phyloP scores from a whole-genome alignment of 2,113 vertebrate genomes.

The Chroicocephalus ridibundus region DNA sequence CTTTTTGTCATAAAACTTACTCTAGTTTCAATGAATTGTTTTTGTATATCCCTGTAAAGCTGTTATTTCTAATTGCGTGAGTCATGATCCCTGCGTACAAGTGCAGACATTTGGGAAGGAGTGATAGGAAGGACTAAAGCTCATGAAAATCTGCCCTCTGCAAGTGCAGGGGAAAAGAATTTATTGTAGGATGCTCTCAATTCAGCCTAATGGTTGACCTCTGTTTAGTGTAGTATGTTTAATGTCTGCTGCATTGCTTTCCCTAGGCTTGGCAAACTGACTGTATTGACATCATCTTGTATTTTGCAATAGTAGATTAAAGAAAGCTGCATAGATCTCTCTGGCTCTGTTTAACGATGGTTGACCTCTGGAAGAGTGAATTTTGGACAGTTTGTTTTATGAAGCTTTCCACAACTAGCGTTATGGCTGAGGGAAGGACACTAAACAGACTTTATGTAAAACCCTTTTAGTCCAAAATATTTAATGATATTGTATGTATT shows the following conservation, averaged over 20 bases:
- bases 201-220: neutral
- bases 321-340: slow-evolving; percentile 5
- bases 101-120: neutral
- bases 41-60: neutral
- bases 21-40: neutral
- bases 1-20: neutral
- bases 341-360: neutral
- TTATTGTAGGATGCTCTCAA: neutral
- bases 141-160: neutral
- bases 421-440: neutral
- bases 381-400: slow-evolving; percentile 12
- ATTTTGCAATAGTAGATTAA: slow-evolving; percentile 34
- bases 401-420: neutral
- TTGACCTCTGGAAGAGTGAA: neutral
- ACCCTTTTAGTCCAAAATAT: neutral
- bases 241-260: slow-evolving; percentile 7
- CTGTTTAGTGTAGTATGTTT: neutral
- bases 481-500: neutral
- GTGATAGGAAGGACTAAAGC: neutral
- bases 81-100: neutral
- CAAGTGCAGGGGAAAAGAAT: neutral
- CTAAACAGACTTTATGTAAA: neutral
- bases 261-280: neutral
- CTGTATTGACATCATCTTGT: slow-evolving; percentile 7
- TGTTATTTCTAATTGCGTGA: neutral